phyloP scores from a whole-genome alignment of 2,888 invertebrate genomes.

The Caenorhabditis japonica region DNA sequence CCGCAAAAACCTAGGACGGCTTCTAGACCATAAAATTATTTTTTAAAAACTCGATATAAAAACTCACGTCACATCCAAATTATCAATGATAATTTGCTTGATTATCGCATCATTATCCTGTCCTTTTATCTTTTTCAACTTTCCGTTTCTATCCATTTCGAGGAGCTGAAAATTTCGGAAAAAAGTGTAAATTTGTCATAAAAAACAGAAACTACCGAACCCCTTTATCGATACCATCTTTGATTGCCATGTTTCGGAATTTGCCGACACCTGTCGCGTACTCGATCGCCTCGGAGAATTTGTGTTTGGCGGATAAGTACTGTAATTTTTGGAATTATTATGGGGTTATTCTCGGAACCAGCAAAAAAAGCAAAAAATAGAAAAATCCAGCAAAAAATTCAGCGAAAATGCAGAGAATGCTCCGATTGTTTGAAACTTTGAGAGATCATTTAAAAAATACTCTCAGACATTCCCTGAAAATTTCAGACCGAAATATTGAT shows the following conservation, averaged over 20 bases:
- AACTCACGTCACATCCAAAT: constrained; percentile 86
- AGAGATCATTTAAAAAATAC: no score
- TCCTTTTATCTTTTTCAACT: constrained; percentile 72
- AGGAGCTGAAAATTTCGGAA: constrained; percentile 50
- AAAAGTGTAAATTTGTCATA: not conserved
- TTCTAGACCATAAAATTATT: no score
- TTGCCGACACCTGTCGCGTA: constrained; percentile 80
- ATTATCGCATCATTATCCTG: constrained; percentile 87
- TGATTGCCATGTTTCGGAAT: constrained; percentile 80
- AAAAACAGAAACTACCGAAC: constrained; percentile 21
- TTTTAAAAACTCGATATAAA: not conserved
- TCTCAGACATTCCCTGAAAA: no score
- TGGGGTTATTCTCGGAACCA: no score
- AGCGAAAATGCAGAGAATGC: no score
- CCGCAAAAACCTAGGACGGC: no score
- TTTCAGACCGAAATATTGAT: no score
- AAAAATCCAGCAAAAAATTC: no score
- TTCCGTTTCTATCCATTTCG: constrained; percentile 72
- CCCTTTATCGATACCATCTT: constrained; percentile 82
- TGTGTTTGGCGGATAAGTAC: constrained; percentile 80
- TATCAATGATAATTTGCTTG: constrained; percentile 87
- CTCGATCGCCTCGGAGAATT: constrained; percentile 86
- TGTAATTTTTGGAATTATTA: no score
- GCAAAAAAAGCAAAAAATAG: no score
- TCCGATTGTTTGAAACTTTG: no score